Evolutionary conservation across 2,113 vertebrate genomes (phyloP), one percentile per base, ranked within the genome.

Genomic region (Proterorhinus semilunaris): DNA sequence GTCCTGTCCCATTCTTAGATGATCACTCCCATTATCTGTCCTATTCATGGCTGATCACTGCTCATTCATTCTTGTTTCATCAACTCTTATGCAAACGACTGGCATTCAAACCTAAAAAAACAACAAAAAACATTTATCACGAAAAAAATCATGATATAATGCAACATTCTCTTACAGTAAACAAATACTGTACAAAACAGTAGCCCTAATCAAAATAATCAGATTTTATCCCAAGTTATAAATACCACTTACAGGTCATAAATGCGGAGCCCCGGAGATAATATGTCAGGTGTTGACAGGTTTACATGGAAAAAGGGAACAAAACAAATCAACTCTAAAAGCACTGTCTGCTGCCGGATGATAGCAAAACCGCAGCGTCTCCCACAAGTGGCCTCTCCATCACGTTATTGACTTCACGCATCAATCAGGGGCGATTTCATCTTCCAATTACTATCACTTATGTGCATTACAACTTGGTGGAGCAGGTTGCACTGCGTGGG

Each of bases 251-350:
- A 46, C 8, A 55, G 70, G 66, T 64, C 51, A 50, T 46, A 68
- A 51, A 13, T 8, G 66, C 8, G 43, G 52, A 54, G 54, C 21
- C 47, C 53, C 21, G 36, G 52, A 50, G 64, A 59, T 61, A 57
- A 83, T 43, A 68, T 46, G 49, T 10, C 27, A 74, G 47, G 13
- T 68, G 75, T 59, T 74, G 72, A 72, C 55, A 75, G 68, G 77
- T 74, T 62, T 43, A 66, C 52, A 45, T 64, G 73, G 73, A 68
- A 78, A 85, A 83, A 72, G 44, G 27, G 10, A 47, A 69, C 65
- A 54, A 69, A 72, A 81, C 73, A 85, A 90, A 90, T 90, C 82
- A 77, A 81, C 46, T 66, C 27, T 86, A 82, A 90, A 87, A 85
- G 86, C 82, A 86, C 81, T 46, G 79, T 88, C 80, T 82, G 87